Conservation (phyloP, 2,113 vertebrate genomes). For the Puma concolor region DNA sequence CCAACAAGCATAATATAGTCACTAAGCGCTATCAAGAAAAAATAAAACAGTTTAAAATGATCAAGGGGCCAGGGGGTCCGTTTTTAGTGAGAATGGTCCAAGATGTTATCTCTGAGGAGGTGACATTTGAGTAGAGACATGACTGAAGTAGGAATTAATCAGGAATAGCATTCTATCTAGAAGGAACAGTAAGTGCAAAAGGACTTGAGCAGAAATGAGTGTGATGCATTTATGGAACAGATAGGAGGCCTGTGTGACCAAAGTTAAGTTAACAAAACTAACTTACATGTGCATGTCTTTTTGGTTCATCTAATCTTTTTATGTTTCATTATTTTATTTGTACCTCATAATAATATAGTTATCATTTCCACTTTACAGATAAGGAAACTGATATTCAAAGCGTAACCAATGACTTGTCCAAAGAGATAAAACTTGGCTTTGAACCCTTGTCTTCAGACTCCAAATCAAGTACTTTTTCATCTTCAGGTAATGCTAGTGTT, state of each 20-base stretch:
- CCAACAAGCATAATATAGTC: not conserved
- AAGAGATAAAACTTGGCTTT: not conserved
- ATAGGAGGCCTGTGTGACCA: not conserved
- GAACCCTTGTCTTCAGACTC: not conserved
- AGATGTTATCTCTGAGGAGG: not conserved
- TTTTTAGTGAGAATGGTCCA: not conserved
- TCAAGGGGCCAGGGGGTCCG: not conserved
- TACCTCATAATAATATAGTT: not conserved
- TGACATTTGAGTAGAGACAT: not conserved
- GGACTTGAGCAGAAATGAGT: not conserved
- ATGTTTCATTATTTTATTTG: not conserved
- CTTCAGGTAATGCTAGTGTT: not conserved
- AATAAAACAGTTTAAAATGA: not conserved
- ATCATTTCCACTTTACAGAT: not conserved
- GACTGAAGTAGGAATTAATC: not conserved
- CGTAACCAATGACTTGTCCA: not conserved
- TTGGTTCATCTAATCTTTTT: not conserved
- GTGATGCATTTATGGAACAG: not conserved
- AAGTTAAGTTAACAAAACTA: not conserved
- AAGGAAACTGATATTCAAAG: not conserved
- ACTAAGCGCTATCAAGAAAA: not conserved
- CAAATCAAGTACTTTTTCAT: not conserved
- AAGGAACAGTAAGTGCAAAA: not conserved
- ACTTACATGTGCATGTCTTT: not conserved
- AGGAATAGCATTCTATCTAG: not conserved